Conservation (phyloP, 1,140 invertebrate species). For the Batillaria attramentaria region DNA sequence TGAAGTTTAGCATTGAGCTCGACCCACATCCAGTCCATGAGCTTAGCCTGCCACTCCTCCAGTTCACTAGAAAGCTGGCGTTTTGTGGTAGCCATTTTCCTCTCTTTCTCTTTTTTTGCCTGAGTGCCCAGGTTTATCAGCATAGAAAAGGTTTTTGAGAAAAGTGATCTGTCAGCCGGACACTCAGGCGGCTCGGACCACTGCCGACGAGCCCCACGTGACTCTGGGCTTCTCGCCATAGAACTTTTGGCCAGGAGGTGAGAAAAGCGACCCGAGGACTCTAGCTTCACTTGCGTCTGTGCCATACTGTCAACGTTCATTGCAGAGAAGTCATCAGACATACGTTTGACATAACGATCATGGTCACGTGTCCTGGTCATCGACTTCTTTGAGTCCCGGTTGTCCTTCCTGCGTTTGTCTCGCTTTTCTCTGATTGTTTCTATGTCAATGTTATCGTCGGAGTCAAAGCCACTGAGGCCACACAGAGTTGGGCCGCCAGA, state of each 20-base stretch:
- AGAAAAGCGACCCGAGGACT: conserved; percentile 25
- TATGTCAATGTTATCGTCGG: conserved; percentile 60
- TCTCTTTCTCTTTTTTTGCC: conserved; percentile 73
- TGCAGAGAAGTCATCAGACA: conserved; percentile 53
- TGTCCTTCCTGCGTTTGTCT: conserved; percentile 48
- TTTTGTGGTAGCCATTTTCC: conserved; percentile 51
- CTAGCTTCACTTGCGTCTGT: conserved; percentile 12
- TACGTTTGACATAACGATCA: conserved; percentile 56
- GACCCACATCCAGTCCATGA: conserved; percentile 91
- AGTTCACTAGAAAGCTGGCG: conserved; percentile 85
- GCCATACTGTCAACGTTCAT: conserved; percentile 12
- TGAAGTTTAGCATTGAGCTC: conserved; percentile 88
- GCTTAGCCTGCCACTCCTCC: conserved; percentile 87
- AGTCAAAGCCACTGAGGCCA: conserved; percentile 56
- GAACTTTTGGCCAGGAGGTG: conserved; percentile 27
- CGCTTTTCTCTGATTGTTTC: conserved; percentile 50
- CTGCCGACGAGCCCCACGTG: conserved; percentile 43
- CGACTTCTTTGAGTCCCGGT: conserved; percentile 50
- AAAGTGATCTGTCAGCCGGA: conserved; percentile 75
- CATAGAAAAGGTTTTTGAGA: conserved; percentile 80
- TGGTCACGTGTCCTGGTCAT: conserved; percentile 54
- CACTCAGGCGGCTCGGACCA: conserved; percentile 62
- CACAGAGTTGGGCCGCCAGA: conserved; percentile 52
- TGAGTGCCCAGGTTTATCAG: conserved; percentile 82
- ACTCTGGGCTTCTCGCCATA: conserved; percentile 44